Evolutionary conservation across 2,797 vertebrate species (phyloP), one percentile per base, ranked within the genome.

Genomic region (Alauda arvensis): DNA sequence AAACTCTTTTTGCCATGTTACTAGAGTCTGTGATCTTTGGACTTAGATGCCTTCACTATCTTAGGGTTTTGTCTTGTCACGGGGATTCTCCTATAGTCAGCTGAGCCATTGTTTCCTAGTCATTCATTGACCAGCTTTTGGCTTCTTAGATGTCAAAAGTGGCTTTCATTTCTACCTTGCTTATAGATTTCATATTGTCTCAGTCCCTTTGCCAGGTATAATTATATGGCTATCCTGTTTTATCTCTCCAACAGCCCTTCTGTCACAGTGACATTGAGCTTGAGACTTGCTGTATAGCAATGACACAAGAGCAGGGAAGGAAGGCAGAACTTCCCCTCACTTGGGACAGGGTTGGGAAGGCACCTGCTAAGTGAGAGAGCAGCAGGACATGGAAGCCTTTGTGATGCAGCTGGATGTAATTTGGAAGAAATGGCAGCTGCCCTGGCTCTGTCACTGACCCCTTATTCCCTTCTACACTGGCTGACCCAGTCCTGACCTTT

Each of bases 371-470:
- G 18, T 2, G 3, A 71, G 23, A 37, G 18, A 79, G 48, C 24
- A 72, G 7, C 31, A 79, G n/a, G 40, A 49, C 67, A 69, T 0
- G 1, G 24, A 76, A 57, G 14, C 8, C 11, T 61, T 43, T 5
- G 24, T 53, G 15, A 33, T 33, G 12, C 23, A 49, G 6, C 18
- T 57, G 20, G 25, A 26, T 72, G 8, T 5, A 51, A 46, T 53
- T 15, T 55, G 26, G 24, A 79, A 66, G 29, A 68, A 82, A 61
- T 15, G 18, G 6, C n/a, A 71, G 29, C 26, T 84, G 7, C 8
- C 9, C 20, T 37, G 18, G 15, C 26, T 57, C 56, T 77, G 26
- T 31, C 24, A 24, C 23, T 0, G 0, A 20, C 3, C 67, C 18
- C 9, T 63, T 46, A n/a, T 72, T 79, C 56, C 25, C 17, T 69